Percentiles rank a stretch among this genome's conserved stretches.
Evolutionary conservation across 92 coral and sea anemone genomes (phyloP).

Genomic region (Isaurus tuberculatus): DNA sequence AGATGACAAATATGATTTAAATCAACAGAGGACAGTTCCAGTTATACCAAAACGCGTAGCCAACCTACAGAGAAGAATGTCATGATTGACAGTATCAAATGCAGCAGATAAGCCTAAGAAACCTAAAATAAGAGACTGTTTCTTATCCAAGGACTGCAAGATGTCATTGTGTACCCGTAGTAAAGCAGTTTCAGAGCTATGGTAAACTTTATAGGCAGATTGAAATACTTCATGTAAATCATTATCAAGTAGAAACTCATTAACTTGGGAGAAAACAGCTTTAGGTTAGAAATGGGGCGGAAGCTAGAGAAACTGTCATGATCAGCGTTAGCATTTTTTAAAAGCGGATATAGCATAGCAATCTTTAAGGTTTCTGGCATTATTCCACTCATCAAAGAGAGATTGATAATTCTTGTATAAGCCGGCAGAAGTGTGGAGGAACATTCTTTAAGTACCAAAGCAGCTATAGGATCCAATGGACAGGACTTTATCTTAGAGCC

Average conservation of each 20-base stretch:
- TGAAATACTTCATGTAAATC: too few species aligned
- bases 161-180: too few species aligned
- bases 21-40: too few species aligned
- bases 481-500: too few species aligned
- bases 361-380: constrained; percentile 46
- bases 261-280: constrained; percentile 33
- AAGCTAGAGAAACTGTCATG: too few species aligned
- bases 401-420: constrained; percentile 21
- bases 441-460: constrained; percentile 46
- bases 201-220: too few species aligned
- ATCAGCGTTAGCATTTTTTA: constrained; percentile 51
- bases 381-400: constrained; percentile 38
- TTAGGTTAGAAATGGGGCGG: too few species aligned
- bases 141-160: constrained; percentile 46
- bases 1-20: too few species aligned
- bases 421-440: too few species aligned
- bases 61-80: constrained; percentile 45
- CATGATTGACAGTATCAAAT: too few species aligned
- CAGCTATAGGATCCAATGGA: constrained; percentile 44
- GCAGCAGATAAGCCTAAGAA: neutral
- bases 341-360: constrained; percentile 51
- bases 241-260: constrained; percentile 30
- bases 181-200: too few species aligned
- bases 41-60: constrained; percentile 55
- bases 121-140: constrained; percentile 27